Base-by-base conservation (phyloP, 1,140 invertebrate species). In the Heliconius nattereri region DNA sequence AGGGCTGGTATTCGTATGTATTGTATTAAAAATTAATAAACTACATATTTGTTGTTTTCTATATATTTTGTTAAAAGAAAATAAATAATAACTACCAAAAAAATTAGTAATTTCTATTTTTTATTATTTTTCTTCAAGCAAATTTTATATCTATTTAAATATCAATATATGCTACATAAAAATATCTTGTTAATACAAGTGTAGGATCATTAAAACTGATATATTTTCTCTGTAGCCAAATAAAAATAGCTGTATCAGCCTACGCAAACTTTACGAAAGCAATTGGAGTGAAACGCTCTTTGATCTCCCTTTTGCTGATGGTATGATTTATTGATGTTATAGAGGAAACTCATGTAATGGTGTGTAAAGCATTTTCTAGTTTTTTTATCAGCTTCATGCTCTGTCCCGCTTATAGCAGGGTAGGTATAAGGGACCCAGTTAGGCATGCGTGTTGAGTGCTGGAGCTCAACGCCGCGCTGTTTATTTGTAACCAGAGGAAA, bases 1-100 rank as follows among this genome's bases (percentile, higher is more conserved):
- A 92, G 90, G 92, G 91, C 81, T 92, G 90, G 29, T 81, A 79
- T 66, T 29, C 5, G 9, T 16, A 66, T 26, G 23, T 35, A 7
- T 35, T 35, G 3, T 20, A 23, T 26, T 66, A 5, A 2, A 66
- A 66, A 26, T 66, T n/a, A n/a, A n/a, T n/a, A n/a, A n/a, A n/a
- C n/a, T n/a, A n/a, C n/a, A 26, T 23, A 40, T 40, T 76, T 76
- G 60, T 23, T n/a, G 20, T 13, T 37, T 20, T 40, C 1, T 26
- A 23, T 72, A 9, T 23, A 72, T n/a, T 72, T 20, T 7, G 7
- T 52, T 20, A 16, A 7, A 20, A 0, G 19, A 52, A 52, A 52
- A 7, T 20, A 52, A 19, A 20, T 52, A 35, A 52, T 52, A 19
- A 1, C 6, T 52, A 2, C 19, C 16, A 20, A 19, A 52, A 7